Conservation (phyloP, 2,797 vertebrate species). For the Molossus molossus region DNA sequence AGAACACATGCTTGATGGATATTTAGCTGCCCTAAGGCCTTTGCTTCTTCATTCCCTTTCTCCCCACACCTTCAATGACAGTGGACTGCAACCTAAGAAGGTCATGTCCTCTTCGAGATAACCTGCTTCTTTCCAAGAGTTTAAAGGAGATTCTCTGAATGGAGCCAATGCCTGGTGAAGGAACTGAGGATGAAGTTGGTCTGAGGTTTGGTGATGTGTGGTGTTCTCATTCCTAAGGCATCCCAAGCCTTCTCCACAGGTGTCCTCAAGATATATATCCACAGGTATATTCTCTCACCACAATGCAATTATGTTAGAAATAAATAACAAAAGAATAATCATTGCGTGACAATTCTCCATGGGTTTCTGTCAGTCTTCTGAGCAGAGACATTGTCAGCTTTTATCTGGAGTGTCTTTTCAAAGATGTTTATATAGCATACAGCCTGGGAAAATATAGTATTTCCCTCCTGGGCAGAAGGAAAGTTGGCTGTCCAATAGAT, state of each 20-base stretch:
- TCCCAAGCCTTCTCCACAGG: neutral
- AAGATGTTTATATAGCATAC: neutral
- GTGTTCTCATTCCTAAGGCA: neutral
- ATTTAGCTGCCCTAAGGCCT: neutral
- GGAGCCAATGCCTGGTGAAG: neutral
- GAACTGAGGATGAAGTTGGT: too few relatives aligned
- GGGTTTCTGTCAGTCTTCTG: neutral
- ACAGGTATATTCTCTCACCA: neutral
- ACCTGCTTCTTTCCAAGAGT: neutral
- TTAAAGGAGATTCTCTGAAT: neutral
- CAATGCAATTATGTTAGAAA: neutral
- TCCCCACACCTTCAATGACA: neutral
- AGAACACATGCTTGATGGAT: neutral
- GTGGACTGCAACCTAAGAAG: neutral
- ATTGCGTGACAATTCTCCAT: too few relatives aligned
- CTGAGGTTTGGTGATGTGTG: neutral
- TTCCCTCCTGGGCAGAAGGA: neutral
- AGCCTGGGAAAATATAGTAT: neutral
- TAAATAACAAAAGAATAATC: neutral
- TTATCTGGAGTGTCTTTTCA: conserved; percentile 16
- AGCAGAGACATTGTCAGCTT: neutral
- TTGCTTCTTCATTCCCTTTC: neutral
- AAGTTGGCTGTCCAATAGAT: neutral
- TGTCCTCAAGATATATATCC: neutral
- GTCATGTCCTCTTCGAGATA: neutral